Conservation (phyloP, 92 coral and sea anemone species). For the Epizoanthus illoricatus region DNA sequence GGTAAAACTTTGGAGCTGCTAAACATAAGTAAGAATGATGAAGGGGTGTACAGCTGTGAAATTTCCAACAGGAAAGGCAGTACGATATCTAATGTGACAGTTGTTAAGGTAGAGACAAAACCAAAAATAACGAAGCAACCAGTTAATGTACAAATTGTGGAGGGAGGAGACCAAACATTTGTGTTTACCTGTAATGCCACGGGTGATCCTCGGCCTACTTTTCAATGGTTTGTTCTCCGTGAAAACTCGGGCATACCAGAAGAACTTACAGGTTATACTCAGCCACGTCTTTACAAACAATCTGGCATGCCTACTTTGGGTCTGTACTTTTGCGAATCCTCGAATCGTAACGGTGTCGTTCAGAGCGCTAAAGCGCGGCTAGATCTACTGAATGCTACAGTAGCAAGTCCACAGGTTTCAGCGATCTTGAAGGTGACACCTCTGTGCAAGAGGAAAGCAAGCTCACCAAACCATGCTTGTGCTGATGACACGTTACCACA, state of each 20-base stretch:
- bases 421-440: conserved; percentile 15
- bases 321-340: conserved; percentile 47
- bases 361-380: conserved; percentile 52
- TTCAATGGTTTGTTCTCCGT: conserved; percentile 57
- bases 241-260: conserved; percentile 13
- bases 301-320: conserved; percentile 31
- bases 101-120: conserved; percentile 44
- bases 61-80: conserved; percentile 50
- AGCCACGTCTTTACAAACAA: conserved; percentile 3
- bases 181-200: conserved; percentile 42
- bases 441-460: neutral
- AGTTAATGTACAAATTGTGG: neutral
- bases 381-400: conserved; percentile 24
- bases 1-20: conserved; percentile 19
- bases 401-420: conserved; percentile 43
- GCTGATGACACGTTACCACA: neutral
- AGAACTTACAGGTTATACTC: conserved; percentile 22
- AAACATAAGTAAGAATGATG: conserved; percentile 41
- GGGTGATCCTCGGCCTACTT: conserved; percentile 48
- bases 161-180: conserved; percentile 29
- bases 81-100: conserved; percentile 41
- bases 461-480: neutral
- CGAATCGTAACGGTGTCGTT: conserved; percentile 32
- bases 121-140: conserved; percentile 51
- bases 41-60: conserved; percentile 52